Evolutionary conservation across 1,140 invertebrate species (phyloP), one percentile per base, ranked within the genome.

Genomic region (Nasonia giraulti): DNA sequence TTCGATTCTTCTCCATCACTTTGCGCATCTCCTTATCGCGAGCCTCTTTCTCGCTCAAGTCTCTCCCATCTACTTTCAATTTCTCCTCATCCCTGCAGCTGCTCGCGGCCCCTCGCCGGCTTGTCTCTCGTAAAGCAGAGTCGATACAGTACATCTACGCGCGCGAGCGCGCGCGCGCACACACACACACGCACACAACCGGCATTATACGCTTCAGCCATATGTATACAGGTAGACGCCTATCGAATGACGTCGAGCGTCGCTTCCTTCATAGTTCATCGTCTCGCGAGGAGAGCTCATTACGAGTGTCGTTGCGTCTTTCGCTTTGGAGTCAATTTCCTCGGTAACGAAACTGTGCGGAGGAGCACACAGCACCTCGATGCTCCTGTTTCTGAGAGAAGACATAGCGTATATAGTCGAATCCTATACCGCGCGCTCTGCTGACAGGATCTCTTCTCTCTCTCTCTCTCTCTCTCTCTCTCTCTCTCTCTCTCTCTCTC

Each of bases 11-110:
- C 20, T 40, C 33, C 74, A 76, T 76, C 40, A 27, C 74, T 76
- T 76, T 76, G n/a, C 55, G 14, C 74, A 40, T 76, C 20, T 76
- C 23, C 74, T 76, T 47, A 76, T 76, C 44, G n/a, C 55, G 4
- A 3, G 20, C 40, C 12, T 47, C 40, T n/a, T 23, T 27, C 27
- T 27, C 27, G 14, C 74, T 2, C 23, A 5, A 12, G 4, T 23
- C 74, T 10, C 10, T 31, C 68, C 37, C n/a, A 76, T 76, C 74
- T 47, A 76, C 74, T 76, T 76, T 76, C 74, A 76, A 76, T 76
- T 76, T 76, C 40, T 76, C 40, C n/a, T 79, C 33, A 62, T 27
- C 12, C 77, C 12, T 20, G 31, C 12, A n/a, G 74, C 77, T 66
- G 50, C 33, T 66, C 23, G 40, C 55, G 55, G 55, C 55, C 55